phyloP scores from a whole-genome alignment of 2,113 vertebrate genomes.

The Mus musculus region DNA sequence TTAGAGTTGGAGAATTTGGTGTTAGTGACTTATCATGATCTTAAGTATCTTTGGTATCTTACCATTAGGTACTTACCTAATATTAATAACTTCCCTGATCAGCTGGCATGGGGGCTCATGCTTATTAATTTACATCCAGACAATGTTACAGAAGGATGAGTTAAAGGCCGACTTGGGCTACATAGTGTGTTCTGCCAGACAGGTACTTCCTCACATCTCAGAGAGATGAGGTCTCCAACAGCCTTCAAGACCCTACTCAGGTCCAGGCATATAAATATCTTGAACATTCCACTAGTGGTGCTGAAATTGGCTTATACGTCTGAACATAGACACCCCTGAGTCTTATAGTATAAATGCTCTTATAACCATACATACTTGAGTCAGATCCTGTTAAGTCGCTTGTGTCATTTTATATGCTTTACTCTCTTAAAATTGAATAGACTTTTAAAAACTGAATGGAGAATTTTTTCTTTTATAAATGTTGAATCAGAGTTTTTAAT shows the following conservation, averaged over 20 bases:
- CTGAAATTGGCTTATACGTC: background rate
- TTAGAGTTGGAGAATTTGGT: background rate
- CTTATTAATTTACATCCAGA: background rate
- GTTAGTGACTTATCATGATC: background rate
- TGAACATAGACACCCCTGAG: background rate
- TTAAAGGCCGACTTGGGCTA: background rate
- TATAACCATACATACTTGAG: background rate
- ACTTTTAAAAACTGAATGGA: conserved; percentile 10
- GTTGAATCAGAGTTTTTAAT: background rate
- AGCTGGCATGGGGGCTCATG: background rate
- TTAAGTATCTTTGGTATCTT: too few species aligned
- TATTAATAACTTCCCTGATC: background rate
- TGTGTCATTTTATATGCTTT: conserved; percentile 16
- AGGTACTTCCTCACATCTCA: background rate
- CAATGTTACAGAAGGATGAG: background rate
- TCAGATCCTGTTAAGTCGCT: background rate
- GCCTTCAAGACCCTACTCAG: background rate
- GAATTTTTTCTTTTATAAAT: conserved; percentile 1
- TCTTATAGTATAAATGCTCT: background rate
- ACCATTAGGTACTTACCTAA: background rate
- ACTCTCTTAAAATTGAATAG: background rate
- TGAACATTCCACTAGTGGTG: background rate
- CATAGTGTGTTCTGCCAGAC: background rate
- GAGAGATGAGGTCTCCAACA: background rate
- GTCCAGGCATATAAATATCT: background rate